Percentiles rank a stretch among this genome's conserved stretches.
Conservation (phyloP, 2,888 invertebrate genomes). For the Mycalesis mineus region DNA sequence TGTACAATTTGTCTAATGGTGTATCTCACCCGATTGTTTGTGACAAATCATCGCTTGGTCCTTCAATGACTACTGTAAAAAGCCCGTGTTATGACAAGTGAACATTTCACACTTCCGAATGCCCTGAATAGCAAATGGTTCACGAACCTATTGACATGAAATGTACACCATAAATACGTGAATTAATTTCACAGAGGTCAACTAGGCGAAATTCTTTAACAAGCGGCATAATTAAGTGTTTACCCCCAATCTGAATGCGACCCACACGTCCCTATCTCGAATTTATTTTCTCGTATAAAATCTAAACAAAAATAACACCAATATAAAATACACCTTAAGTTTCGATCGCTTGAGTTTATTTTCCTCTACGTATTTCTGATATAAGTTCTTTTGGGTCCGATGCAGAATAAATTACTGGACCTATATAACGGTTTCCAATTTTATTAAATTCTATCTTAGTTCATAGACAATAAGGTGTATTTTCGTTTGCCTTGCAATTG, state of each 20-base stretch:
- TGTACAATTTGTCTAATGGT: too few species aligned
- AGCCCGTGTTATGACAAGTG: too few species aligned
- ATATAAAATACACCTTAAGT: slow-evolving; percentile 1
- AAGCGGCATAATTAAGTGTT: slow-evolving; percentile 30
- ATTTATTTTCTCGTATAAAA: slow-evolving; percentile 16
- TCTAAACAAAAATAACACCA: background rate
- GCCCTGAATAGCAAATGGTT: background rate
- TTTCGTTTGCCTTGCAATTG: background rate
- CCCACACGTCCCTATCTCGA: slow-evolving; percentile 24
- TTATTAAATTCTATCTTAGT: slow-evolving; percentile 11
- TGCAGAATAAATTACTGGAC: slow-evolving; percentile 11
- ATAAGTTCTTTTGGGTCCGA: slow-evolving; percentile 1
- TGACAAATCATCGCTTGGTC: too few species aligned
- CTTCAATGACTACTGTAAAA: too few species aligned
- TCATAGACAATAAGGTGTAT: slow-evolving; percentile 5
- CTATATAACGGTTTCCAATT: background rate
- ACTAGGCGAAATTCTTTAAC: slow-evolving; percentile 21
- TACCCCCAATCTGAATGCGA: slow-evolving; percentile 30
- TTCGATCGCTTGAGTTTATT: background rate
- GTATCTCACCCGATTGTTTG: too few species aligned
- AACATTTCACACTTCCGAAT: too few species aligned
- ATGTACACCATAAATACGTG: background rate
- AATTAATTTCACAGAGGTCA: slow-evolving; percentile 2
- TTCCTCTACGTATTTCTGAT: background rate
- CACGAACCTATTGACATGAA: background rate